Evolutionary conservation across 2,888 invertebrate genomes (phyloP).

Genomic region (Synergus gifuensis): DNA sequence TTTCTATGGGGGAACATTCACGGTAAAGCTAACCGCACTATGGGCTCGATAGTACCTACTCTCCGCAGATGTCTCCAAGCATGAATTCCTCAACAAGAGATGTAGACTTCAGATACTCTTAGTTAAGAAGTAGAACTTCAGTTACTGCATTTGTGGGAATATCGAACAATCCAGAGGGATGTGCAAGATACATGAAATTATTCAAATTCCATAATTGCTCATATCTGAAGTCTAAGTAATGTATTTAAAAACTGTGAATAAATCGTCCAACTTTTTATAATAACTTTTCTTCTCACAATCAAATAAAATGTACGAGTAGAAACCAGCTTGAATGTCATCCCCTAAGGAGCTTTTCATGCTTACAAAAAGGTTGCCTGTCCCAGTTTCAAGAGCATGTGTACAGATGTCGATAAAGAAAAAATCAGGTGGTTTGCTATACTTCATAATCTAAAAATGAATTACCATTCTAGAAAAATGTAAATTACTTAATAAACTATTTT

Average conservation of each 20-base stretch:
- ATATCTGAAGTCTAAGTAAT: not conserved
- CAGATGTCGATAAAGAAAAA: constrained; percentile 9
- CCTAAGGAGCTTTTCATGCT: constrained; percentile 26
- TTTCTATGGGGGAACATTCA: not conserved
- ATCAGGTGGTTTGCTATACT: not conserved
- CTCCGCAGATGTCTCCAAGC: constrained; percentile 6
- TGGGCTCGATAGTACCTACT: not conserved
- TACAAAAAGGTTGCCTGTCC: constrained; percentile 28
- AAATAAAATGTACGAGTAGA: constrained; percentile 16
- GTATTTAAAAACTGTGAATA: not conserved
- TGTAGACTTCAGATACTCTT: constrained; percentile 28
- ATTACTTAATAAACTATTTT: not conserved
- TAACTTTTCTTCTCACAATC: not conserved
- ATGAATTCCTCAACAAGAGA: constrained; percentile 18
- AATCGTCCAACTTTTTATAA: not conserved
- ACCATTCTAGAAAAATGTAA: not conserved
- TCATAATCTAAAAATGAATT: not conserved
- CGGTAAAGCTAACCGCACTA: constrained; percentile 5
- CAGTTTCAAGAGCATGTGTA: constrained; percentile 22
- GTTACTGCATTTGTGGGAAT: no score
- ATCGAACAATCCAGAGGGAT: no score
- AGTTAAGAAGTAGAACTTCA: no score
- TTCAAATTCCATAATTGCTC: no score
- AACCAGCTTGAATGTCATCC: constrained; percentile 2
- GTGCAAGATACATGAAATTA: no score